A percentile compares a stretch with the other conserved stretches of the same genome.
phyloP scores from a whole-genome alignment of 1,140 invertebrate species.

The Stegodyphus mimosarum region DNA sequence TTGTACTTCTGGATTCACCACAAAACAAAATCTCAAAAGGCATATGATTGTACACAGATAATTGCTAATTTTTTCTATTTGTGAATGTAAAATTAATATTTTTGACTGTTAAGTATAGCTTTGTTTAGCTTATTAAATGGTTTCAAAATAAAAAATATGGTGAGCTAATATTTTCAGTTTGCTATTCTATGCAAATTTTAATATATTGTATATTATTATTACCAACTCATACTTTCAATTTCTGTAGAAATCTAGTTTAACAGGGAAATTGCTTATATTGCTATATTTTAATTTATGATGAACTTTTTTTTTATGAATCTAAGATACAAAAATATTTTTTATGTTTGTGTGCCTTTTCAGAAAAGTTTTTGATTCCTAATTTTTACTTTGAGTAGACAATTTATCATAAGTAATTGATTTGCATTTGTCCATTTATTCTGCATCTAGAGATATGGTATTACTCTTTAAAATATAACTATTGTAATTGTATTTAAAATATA shows the following conservation, averaged over 20 bases:
- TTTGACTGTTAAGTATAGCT: not conserved
- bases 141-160: not conserved
- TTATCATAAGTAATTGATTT: too few relatives aligned
- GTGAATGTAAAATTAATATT: not conserved
- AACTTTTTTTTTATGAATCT: too few relatives aligned
- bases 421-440: too few relatives aligned
- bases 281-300: too few relatives aligned
- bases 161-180: not conserved
- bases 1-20: slow-evolving; percentile 45
- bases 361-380: too few relatives aligned
- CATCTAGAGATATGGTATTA: too few relatives aligned
- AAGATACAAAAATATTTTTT: too few relatives aligned
- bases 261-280: too few relatives aligned
- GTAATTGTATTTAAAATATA: too few relatives aligned
- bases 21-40: slow-evolving; percentile 48
- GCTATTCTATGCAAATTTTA: not conserved
- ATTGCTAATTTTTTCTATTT: not conserved
- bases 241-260: not conserved
- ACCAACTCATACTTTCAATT: not conserved
- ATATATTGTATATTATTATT: not conserved
- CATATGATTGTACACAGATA: slow-evolving; percentile 21
- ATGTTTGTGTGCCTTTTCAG: too few relatives aligned
- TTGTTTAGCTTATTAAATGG: not conserved
- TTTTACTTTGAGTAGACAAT: too few relatives aligned
- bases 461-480: too few relatives aligned